Evolutionary conservation across 1,140 invertebrate species (phyloP), one percentile per base, ranked within the genome.

Genomic region (Drosophila sproati): DNA sequence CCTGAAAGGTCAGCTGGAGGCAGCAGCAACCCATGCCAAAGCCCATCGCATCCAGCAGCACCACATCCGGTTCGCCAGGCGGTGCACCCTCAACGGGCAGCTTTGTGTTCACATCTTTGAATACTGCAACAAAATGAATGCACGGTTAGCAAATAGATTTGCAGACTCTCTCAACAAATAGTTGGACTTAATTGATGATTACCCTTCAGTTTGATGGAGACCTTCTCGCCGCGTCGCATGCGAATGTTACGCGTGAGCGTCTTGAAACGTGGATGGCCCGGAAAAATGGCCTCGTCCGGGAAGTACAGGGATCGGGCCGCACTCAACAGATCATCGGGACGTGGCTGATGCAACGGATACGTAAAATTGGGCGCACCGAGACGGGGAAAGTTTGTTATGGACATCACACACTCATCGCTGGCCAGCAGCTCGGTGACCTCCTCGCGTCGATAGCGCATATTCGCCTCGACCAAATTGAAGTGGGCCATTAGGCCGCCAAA

Each of bases 11-110:
- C 29, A 98, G 94, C 93, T 99, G 99, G 6, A 99, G 94, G 93
- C 99, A 99, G 89, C 97, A 99, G 91, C 97, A 98, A 37, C 99
- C 99, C 99, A 99, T 99, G 45, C 99, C 99, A 93, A 99, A 99
- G 37, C 98, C 98, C 98, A 99, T 99, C 1, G 98, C 97, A 93
- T 99, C 99, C 96, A 99, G 96, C 82, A 99, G 98, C 68, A 99
- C 96, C 90, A 98, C 97, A 94, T 98, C 96, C 2, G 96, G 95
- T 78, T 95, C 93, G 47, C 93, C 94, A 12, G 93, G 92, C 29
- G 94, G 93, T 2, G 95, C 95, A 28, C 96, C 95, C 92, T 98
- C 96, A 73, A 98, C 96, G 29, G 93, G 97, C 93, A 94, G 96
- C 94, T 94, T 98, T 94, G 93, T 97, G 74, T 98, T 97, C 73